Evolutionary conservation across 53 echinoderm and acorn worm genomes (phyloP), one percentile per base, ranked within the genome.

Genomic region (Holothuria scabra): DNA sequence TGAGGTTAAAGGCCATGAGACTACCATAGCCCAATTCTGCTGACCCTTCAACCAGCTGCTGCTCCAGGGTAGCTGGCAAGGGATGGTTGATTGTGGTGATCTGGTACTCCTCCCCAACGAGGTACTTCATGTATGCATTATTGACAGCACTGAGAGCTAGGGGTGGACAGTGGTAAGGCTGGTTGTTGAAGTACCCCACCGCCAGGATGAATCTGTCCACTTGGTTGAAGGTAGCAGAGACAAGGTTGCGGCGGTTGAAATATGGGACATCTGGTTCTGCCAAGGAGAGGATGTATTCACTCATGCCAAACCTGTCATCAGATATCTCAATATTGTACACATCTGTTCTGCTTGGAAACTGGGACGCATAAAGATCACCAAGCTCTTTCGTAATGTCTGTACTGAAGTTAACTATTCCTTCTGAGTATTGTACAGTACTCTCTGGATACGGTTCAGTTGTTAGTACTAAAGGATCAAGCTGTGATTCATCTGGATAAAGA

Each of bases 181-280:
- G 91, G 70, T 91, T 91, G 83, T 94, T 94, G 83, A 92, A 94
- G 69, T 84, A 90, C 6, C 91, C 89, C 12, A 79, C 89, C n/a
- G 88, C 91, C 38, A 75, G 52, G n/a, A 92, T 66, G 16, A 79
- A 35, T 31, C 59, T 69, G 19, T 30, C 80, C 5, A 67, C 56
- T 58, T 38, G 59, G 59, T 74, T 68, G 76, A 91, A 94, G 41
- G 84, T 81, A 3, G 91, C 91, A 12, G 89, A 80, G 1, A 92
- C 83, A 24, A 94, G 56, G 57, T 94, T 87, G 61, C 79, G 65
- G 8, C 85, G 68, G 49, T 85, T 94, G 64, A 83, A 94, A 10
- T 86, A 75, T 7, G 85, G 81, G 8, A 86, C 21, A 19, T 84
- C 74, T 8, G 55, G 59, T 26, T 68, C 32, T 1, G 87, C 75